Evolutionary conservation across 2,888 invertebrate species (phyloP), one percentile per base, ranked within the genome.

Genomic region (Drosophila eohydei): DNA sequence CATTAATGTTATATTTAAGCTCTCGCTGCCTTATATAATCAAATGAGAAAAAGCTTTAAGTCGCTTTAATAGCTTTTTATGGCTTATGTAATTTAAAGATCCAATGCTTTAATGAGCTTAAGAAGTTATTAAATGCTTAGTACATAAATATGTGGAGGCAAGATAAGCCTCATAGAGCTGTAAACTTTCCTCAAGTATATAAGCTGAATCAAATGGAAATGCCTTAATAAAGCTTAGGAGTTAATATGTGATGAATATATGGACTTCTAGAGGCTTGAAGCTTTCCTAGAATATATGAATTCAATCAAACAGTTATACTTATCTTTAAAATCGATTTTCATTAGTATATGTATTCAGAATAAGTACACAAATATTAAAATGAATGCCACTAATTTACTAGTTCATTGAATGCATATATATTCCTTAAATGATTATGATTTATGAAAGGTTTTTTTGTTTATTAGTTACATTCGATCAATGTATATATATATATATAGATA

Each of bases 381-480:
- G 0, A 46, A 62, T 61, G 44, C 36, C 62, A 61, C 30, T 9
- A 8, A 26, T 11, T 32, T 28, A 48, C 2, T n/a, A 30, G 32
- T 16, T 52, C 14, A 8, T 52, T 8, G 51, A 36, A 52, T 36
- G 26, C 8, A 52, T 32, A 51, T 46, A 28, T 36, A 8, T 21
- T 16, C 34, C 4, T 21, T 21, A 26, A 14, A 26, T 21, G 30
- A 30, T 4, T n/a, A 40, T 63, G 40, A 26, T 9, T 44, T 26
- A 41, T 43, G 50, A 38, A 55, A 69, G 46, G 74, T 51, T 28
- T 32, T 14, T 32, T 52, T 28, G 11, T 9, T 41, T n/a, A 59
- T 74, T 65, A 65, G 61, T 65, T 50, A 64, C 41, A 43, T 28
- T 32, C 54, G 55, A 59, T 38, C 14, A 43, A 38, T 63, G 56